These are phyloP conservation scores for Pterocles gutturalis DNA, from an alignment of 2,113 vertebrate genomes.

Conservation along the genomic window DNA sequence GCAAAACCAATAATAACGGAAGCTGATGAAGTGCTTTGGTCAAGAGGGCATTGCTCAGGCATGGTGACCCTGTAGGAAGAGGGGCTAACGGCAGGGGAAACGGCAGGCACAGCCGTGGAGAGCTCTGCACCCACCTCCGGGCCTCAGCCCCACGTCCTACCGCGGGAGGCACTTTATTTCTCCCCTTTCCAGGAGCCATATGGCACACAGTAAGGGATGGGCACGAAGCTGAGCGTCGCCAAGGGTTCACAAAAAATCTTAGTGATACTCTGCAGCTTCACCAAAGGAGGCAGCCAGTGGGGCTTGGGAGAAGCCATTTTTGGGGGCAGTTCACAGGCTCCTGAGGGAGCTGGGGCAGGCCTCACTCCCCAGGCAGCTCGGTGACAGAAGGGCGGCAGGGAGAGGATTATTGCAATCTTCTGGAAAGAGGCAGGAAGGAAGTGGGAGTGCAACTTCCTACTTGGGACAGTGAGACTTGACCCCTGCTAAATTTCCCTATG, in stretches of 20 bases:
- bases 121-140: neutral
- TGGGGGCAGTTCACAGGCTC: neutral
- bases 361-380: neutral
- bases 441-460: constrained; percentile 44
- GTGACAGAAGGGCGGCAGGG: neutral
- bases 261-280: neutral
- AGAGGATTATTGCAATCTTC: neutral
- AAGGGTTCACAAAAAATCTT: neutral
- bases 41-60: neutral
- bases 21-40: neutral
- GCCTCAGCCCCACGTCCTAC: neutral
- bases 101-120: neutral
- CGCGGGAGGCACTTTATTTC: neutral
- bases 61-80: neutral
- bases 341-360: neutral
- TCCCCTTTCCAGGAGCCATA: neutral
- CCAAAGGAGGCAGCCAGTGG: neutral
- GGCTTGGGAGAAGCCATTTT: neutral
- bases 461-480: constrained; percentile 35
- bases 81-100: neutral
- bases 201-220: neutral
- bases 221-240: neutral
- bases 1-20: neutral
- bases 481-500: neutral
- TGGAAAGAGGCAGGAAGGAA: constrained; percentile 42